These are phyloP conservation scores for Psittacus erithacus DNA, from an alignment of 2,113 vertebrate genomes.

Conservation along the genomic window DNA sequence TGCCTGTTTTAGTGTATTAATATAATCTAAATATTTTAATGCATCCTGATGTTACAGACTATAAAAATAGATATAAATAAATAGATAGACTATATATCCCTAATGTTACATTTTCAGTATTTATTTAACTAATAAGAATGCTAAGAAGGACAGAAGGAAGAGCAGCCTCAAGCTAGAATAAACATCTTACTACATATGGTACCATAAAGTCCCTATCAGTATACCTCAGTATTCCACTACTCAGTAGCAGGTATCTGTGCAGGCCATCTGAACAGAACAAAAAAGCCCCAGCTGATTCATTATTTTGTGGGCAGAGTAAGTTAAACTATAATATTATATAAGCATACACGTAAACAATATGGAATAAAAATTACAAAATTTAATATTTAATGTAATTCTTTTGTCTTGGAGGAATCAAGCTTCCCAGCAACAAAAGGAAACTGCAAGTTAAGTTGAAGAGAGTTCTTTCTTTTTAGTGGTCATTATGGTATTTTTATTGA, in stretches of 20 bases:
- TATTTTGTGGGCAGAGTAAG: not conserved
- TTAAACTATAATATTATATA: not conserved
- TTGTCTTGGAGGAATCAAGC: not conserved
- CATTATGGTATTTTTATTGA: not conserved
- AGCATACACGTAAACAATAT: not conserved
- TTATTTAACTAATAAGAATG: not conserved
- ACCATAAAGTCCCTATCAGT: conserved; percentile 83
- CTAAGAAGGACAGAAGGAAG: not conserved
- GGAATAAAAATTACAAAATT: not conserved
- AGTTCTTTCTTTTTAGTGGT: not conserved
- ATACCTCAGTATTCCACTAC: conserved; percentile 74
- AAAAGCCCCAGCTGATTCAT: conserved; percentile 50
- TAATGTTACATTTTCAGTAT: not conserved
- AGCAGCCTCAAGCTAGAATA: not conserved
- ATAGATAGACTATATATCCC: not conserved
- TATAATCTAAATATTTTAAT: not conserved
- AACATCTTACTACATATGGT: conserved; percentile 19
- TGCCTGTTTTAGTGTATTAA: not conserved
- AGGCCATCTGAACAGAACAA: conserved; percentile 79
- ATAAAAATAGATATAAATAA: not conserved
- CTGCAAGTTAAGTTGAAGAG: not conserved
- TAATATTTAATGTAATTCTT: not conserved
- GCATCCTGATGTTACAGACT: not conserved
- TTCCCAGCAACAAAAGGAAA: not conserved
- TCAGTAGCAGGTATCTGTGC: conserved; percentile 68